Evolutionary conservation across 2,888 invertebrate genomes (phyloP).

Genomic region (Nymphalis urticae): DNA sequence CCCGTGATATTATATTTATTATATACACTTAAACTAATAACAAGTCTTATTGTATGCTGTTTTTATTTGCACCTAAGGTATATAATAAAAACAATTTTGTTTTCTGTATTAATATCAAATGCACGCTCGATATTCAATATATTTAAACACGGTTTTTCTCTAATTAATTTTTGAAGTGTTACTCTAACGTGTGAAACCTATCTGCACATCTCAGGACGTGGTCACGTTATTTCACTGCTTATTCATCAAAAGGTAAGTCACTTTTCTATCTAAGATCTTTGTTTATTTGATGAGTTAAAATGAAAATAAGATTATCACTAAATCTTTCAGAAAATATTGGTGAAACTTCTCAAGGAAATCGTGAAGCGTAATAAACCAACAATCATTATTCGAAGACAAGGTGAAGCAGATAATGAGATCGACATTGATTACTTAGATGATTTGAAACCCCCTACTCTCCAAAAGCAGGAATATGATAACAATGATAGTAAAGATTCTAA

Average conservation of each 20-base stretch:
- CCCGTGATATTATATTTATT: no score
- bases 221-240: not conserved
- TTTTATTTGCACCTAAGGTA: not conserved
- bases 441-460: slow-evolving; percentile 53
- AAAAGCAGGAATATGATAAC: slow-evolving; percentile 52
- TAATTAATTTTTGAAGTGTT: not conserved
- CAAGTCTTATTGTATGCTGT: no score
- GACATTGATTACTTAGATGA: slow-evolving; percentile 51
- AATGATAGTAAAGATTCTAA: slow-evolving; percentile 39
- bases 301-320: not conserved
- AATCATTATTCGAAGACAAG: slow-evolving; percentile 48
- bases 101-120: not conserved
- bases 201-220: not conserved
- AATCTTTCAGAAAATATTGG: slow-evolving; percentile 39
- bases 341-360: slow-evolving; percentile 38
- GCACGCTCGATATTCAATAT: not conserved
- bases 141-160: not conserved
- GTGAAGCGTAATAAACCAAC: slow-evolving; percentile 36
- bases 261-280: not conserved
- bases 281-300: not conserved
- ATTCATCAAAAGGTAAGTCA: slow-evolving; percentile 15
- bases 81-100: not conserved
- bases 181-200: not conserved
- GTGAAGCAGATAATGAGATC: slow-evolving; percentile 54
- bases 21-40: no score